Conservation (phyloP, 2,113 vertebrate species). For the Azemiops feae region DNA sequence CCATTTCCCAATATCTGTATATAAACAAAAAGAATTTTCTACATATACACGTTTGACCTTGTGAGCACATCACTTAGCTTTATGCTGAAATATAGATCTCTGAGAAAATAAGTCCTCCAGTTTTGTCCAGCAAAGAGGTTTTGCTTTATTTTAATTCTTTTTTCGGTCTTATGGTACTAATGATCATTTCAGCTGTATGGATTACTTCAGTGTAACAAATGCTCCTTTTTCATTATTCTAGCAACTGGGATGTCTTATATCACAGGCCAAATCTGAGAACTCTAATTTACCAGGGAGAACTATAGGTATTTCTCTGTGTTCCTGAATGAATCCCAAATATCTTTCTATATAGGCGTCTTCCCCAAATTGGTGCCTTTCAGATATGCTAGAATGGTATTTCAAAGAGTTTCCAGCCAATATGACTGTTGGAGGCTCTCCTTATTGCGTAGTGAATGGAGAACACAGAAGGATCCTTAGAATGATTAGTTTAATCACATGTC, state of each 20-base stretch:
- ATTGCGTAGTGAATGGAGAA: neutral
- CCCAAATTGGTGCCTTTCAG: neutral
- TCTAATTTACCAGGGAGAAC: neutral
- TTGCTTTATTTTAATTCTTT: neutral
- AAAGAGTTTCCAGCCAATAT: neutral
- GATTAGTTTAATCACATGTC: neutral
- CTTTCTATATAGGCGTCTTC: neutral
- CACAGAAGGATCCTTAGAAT: neutral
- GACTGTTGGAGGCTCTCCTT: neutral
- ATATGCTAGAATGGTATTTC: neutral
- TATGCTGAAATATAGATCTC: neutral
- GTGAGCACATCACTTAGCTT: neutral
- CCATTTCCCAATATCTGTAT: neutral
- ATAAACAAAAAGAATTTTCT: neutral
- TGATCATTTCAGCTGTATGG: neutral
- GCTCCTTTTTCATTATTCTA: neutral
- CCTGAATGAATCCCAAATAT: neutral
- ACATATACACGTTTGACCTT: neutral
- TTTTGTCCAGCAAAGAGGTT: neutral
- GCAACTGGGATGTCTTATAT: neutral
- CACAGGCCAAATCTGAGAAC: neutral
- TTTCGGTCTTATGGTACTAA: neutral
- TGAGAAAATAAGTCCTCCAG: neutral
- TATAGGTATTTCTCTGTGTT: neutral
- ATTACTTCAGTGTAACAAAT: neutral